Evolutionary conservation across 2,113 vertebrate species (phyloP).

Genomic region (Lanius collurio): DNA sequence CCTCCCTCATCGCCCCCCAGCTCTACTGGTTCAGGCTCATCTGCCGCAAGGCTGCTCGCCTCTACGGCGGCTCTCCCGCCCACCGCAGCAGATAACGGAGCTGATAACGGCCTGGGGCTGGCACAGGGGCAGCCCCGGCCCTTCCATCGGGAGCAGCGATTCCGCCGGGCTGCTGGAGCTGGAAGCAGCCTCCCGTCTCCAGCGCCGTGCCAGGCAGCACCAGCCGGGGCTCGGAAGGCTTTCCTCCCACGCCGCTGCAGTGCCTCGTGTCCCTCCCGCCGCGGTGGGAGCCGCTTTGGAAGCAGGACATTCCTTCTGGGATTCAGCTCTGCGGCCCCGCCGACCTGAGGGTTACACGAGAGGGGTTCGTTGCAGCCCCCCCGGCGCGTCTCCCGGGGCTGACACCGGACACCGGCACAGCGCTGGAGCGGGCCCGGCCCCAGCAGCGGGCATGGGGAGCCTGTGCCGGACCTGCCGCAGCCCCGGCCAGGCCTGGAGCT

Average conservation of each 20-base stretch:
- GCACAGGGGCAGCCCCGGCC: background rate
- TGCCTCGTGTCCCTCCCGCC: background rate
- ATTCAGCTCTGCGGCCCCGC: background rate
- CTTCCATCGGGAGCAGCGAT: background rate
- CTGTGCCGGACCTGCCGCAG: accelerated
- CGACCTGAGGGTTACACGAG: background rate
- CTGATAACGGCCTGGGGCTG: background rate
- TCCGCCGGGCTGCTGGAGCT: background rate
- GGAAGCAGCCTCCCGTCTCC: background rate
- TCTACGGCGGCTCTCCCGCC: slow-evolving; percentile 74
- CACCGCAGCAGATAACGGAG: slow-evolving; percentile 60
- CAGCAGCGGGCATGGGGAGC: background rate
- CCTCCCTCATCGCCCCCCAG: slow-evolving; percentile 90
- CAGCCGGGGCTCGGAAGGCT: slow-evolving; percentile 12
- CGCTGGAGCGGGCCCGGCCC: background rate
- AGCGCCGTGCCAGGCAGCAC: background rate
- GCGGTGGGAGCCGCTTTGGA: background rate
- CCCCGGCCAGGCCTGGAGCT: background rate
- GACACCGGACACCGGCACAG: background rate
- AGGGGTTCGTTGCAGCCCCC: background rate
- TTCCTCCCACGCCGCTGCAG: background rate
- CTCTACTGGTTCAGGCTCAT: slow-evolving; percentile 97
- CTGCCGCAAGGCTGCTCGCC: slow-evolving; percentile 85
- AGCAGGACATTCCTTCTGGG: background rate
- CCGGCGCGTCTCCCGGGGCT: background rate